These are phyloP conservation scores for Gobio gobio DNA, from an alignment of 2,113 vertebrate genomes.

Conservation along the genomic window DNA sequence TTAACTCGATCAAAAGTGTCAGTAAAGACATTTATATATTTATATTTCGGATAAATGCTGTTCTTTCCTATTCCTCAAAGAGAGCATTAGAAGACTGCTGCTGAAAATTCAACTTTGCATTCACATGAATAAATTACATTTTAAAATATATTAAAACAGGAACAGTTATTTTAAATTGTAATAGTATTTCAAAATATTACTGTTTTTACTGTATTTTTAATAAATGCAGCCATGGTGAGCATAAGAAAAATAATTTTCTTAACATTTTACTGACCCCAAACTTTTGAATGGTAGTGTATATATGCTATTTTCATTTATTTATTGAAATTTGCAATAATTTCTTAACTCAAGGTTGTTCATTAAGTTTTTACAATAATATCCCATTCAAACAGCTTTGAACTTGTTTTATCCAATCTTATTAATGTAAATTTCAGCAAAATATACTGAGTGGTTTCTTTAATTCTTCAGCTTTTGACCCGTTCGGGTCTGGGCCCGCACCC, in stretches of 20 bases:
- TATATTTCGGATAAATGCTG: no score
- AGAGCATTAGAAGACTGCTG: not conserved
- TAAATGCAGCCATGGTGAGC: not conserved
- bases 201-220: not conserved
- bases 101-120: not conserved
- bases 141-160: not conserved
- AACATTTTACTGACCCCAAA: no score
- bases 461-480: conserved; percentile 84
- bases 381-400: not conserved
- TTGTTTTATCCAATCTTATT: not conserved
- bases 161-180: not conserved
- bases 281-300: no score
- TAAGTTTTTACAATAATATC: not conserved
- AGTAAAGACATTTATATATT: no score
- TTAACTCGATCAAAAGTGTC: no score
- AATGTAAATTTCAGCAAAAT: not conserved
- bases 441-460: not conserved
- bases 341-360: not conserved
- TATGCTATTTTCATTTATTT: no score
- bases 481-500: conserved; percentile 82
- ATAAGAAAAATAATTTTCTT: no score
- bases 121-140: not conserved
- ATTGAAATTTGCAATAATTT: not conserved
- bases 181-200: not conserved
- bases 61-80: no score